Percentiles rank a stretch among this genome's conserved stretches.
Evolutionary conservation across 2,113 vertebrate species (phyloP).

Genomic region (Athene cunicularia): DNA sequence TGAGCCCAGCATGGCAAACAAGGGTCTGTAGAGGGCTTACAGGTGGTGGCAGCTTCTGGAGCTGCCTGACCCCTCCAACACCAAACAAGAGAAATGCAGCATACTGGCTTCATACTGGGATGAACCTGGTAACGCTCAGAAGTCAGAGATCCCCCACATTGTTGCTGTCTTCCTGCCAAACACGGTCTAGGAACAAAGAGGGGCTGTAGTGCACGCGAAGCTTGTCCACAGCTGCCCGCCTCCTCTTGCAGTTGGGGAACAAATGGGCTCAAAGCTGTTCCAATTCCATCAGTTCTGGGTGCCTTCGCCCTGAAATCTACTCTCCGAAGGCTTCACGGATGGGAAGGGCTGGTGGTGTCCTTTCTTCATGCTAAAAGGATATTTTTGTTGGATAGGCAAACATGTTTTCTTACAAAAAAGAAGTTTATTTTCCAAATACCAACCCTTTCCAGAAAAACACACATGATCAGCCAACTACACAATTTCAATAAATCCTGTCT

Average conservation of each 20-base stretch:
- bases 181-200: background rate
- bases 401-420: background rate
- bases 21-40: background rate
- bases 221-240: background rate
- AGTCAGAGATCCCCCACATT: too few species aligned
- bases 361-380: background rate
- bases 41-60: background rate
- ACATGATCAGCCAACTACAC: background rate
- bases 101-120: fast-evolving
- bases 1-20: background rate
- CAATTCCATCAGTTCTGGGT: fast-evolving
- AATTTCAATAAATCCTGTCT: background rate
- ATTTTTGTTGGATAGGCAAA: background rate
- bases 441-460: background rate
- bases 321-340: background rate
- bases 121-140: background rate
- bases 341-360: background rate
- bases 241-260: background rate
- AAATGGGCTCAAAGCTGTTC: background rate
- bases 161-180: background rate
- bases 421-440: background rate
- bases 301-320: background rate
- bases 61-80: background rate
- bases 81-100: background rate
- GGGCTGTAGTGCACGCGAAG: fast-evolving